These are phyloP conservation scores for Nothoprocta perdicaria DNA, from an alignment of 2,113 vertebrate species.

Conservation along the genomic window DNA sequence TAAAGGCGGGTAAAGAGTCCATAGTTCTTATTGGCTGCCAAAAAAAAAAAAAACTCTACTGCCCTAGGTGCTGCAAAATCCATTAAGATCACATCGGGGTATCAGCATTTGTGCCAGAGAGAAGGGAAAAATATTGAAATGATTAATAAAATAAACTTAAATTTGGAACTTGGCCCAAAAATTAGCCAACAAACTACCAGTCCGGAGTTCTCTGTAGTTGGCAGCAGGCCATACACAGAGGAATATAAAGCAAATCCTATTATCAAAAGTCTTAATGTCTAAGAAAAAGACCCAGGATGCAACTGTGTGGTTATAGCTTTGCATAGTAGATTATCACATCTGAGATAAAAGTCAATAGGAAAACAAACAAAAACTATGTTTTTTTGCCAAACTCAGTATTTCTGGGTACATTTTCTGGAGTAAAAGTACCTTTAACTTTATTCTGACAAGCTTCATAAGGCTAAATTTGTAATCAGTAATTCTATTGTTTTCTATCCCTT, in stretches of 20 bases:
- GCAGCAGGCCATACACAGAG: neutral
- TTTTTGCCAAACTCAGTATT: too few relatives aligned
- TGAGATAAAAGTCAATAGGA: slow-evolving; percentile 68
- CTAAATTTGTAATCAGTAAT: slow-evolving; percentile 42
- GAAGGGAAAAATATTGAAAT: slow-evolving; percentile 32
- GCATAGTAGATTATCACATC: slow-evolving; percentile 59
- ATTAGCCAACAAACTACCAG: neutral
- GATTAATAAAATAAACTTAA: slow-evolving; percentile 35
- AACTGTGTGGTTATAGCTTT: slow-evolving; percentile 48
- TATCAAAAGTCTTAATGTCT: slow-evolving; percentile 8
- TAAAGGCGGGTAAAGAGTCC: slow-evolving; percentile 37
- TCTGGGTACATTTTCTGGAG: slow-evolving; percentile 67
- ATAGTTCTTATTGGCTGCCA: slow-evolving; percentile 20
- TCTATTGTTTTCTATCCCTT: slow-evolving; percentile 17
- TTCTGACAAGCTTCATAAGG: slow-evolving; percentile 47
- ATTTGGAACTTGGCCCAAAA: slow-evolving; percentile 11
- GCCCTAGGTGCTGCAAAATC: slow-evolving; percentile 30
- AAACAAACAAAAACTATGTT: neutral
- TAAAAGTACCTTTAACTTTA: slow-evolving; percentile 50
- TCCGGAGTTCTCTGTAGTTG: neutral
- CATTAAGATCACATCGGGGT: neutral
- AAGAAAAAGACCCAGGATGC: slow-evolving; percentile 5
- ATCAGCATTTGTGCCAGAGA: neutral
- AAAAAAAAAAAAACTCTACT: slow-evolving; percentile 44
- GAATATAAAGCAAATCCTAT: slow-evolving; percentile 12